Conservation (phyloP, 2,113 vertebrate species). For the Gymnobelideus leadbeateri region DNA sequence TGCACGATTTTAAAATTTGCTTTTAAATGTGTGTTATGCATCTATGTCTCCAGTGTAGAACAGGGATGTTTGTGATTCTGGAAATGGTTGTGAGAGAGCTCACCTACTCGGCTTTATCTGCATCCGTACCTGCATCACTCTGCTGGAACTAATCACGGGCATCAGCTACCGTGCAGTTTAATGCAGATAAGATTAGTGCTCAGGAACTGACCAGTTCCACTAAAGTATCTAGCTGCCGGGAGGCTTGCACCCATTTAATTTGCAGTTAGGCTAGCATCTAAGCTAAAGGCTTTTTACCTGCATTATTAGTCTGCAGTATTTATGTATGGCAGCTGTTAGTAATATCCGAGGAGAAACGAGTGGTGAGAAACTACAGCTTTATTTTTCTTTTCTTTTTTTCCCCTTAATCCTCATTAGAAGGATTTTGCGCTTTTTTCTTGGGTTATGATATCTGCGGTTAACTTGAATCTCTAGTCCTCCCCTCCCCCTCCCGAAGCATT, state of each 20-base stretch:
- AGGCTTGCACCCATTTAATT: slow-evolving; percentile 76
- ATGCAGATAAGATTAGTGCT: slow-evolving; percentile 87
- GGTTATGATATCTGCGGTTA: slow-evolving; percentile 76
- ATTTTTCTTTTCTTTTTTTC: neutral
- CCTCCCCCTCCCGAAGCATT: slow-evolving; percentile 64
- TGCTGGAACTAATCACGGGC: slow-evolving; percentile 85
- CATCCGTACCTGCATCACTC: slow-evolving; percentile 86
- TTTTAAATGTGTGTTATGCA: neutral
- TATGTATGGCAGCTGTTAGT: slow-evolving; percentile 83
- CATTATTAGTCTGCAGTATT: slow-evolving; percentile 83
- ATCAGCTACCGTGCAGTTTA: slow-evolving; percentile 83
- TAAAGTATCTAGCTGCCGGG: slow-evolving; percentile 73
- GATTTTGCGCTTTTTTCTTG: slow-evolving; percentile 66
- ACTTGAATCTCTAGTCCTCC: slow-evolving; percentile 74
- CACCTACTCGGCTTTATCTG: slow-evolving; percentile 82
- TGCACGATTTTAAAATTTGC: slow-evolving; percentile 74
- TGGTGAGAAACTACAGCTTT: slow-evolving; percentile 79
- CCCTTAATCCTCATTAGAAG: slow-evolving; percentile 43
- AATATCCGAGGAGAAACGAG: slow-evolving; percentile 75
- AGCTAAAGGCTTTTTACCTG: slow-evolving; percentile 76
- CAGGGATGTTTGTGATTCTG: slow-evolving; percentile 76
- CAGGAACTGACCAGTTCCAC: slow-evolving; percentile 77
- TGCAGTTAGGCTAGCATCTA: slow-evolving; percentile 76
- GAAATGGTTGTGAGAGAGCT: slow-evolving; percentile 77
- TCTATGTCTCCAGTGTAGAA: slow-evolving; percentile 49